Base-by-base conservation (phyloP, 2,888 invertebrate species). In the Torymus auratus region DNA sequence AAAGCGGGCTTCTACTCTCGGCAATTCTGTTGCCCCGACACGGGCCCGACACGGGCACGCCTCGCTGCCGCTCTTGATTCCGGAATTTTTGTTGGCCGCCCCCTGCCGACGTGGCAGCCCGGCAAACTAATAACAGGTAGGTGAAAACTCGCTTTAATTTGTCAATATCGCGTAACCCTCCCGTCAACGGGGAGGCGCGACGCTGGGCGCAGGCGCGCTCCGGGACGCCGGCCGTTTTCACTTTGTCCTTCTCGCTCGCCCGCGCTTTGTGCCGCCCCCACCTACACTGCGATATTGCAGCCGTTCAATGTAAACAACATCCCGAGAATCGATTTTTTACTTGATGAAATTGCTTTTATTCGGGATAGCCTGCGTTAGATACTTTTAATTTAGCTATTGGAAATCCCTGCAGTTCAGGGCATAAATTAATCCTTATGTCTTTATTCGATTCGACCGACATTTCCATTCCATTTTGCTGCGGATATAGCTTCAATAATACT, bases 131-230 rank as follows among this genome's bases (percentile, higher is more conserved):
- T 87, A 86, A 86, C 83, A 82, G 83, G 79, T 81, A 84, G 83
- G 83, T 80, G 84, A 85, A 86, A 86, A 86, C 85, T 84, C 83
- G 83, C 83, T 84, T 84, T 82, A 83, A 84, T 84, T 83, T 83
- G 84, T 83, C 84, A 83, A 84, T 84, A 84, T 83, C 77, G 75
- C 82, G 83, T 77, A 83, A 81, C 82, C 83, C 79, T 79, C 81
- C 78, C 77, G 82, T 83, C 83, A 82, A 81, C 82, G 81, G 78
- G 82, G 82, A 80, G 80, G 78, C 80, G 70, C 67, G 76, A 73
- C 28, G 58, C 58, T 41, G 12, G 17, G 73, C 77, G 75, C 75
- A 79, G 60, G 82, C 71, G 81, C 73, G 15, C 58, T 23, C 56
- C 28, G 50, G 14, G 14, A 15, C 11, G 58, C 58, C 41, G 41